Evolutionary conservation across 2,888 invertebrate genomes (phyloP), one percentile per base, ranked within the genome.

Genomic region (Sphaerophoria taeniata): DNA sequence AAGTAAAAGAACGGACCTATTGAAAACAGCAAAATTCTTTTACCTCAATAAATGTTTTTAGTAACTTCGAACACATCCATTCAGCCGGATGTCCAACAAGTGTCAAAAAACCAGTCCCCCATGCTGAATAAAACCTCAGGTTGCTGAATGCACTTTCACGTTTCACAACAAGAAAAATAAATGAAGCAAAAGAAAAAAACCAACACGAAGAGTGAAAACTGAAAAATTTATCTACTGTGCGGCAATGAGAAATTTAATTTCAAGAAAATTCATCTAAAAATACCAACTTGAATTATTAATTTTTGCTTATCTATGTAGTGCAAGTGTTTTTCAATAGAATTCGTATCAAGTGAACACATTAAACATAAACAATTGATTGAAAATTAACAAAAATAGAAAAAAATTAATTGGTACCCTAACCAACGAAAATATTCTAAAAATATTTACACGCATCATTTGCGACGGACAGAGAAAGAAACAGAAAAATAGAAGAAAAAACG

Each of bases 131-230:
- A 63, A 43, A 60, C 45, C 43, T 43, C 31, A 55, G 58, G 6
- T 5, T 7, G 84, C 84, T 84, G 84, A 84, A 84, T 84, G 84
- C 84, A 79, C 84, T 84, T 84, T 84, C 79, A 75, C 79, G 79
- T 84, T 84, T 84, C 79, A 75, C 79, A 84, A 84, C 71, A 84
- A 84, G 84, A 84, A 81, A 34, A 70, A 70, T 34, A 36, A 36
- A 63, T 31, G 31, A 33, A 5, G 9, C 16, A 6, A 58, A 34
- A 36, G 73, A 83, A 45, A 56, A 74, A 34, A 55, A 79, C 79
- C 72, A 84, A 79, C 75, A 72, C 67, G 72, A 79, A 84, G 75
- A 84, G 75, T 79, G 72, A 75, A 79, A 84, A 79, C 34, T 63
- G 63, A 63, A 47, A 49, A 56, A 49, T 16, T 39, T 34, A 65